Conservation (phyloP, 2,797 vertebrate species). For the Uromys caudimaculatus region DNA sequence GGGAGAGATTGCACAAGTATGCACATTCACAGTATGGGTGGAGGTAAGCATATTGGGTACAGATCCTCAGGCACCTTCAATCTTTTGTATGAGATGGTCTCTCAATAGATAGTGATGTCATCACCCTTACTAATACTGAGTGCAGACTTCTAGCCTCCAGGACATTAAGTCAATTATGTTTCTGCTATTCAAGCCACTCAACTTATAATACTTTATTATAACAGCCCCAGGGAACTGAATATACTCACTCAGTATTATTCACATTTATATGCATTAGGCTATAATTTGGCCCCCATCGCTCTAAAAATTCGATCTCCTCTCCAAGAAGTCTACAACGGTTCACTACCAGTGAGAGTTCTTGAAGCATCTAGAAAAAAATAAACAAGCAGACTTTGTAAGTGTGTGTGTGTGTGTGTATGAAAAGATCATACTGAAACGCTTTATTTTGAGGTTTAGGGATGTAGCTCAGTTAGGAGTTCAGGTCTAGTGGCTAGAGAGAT, state of each 20-base stretch:
- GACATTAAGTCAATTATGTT: conserved; percentile 28
- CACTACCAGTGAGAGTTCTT: conserved; percentile 86
- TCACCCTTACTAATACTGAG: neutral
- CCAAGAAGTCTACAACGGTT: conserved; percentile 86
- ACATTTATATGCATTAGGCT: conserved; percentile 85
- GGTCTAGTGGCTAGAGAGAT: neutral
- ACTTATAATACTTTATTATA: conserved; percentile 3
- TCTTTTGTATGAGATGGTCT: neutral
- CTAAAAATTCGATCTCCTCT: conserved; percentile 89
- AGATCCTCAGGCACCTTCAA: neutral
- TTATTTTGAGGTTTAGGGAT: neutral
- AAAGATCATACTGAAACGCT: neutral
- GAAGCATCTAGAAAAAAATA: conserved; percentile 85
- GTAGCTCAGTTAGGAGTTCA: neutral
- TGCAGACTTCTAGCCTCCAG: conserved; percentile 20
- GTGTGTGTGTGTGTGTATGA: neutral
- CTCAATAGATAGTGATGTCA: neutral
- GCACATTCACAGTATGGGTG: neutral
- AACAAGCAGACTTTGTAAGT: neutral
- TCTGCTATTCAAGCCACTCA: conserved; percentile 4
- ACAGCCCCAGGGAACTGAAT: conserved; percentile 37
- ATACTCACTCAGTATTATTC: conserved; percentile 86
- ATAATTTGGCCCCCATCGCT: conserved; percentile 89
- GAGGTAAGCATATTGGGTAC: neutral
- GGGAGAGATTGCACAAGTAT: neutral